A percentile compares a stretch with the other conserved stretches of the same genome.
Evolutionary conservation across 2,113 vertebrate genomes (phyloP).

Genomic region (Meriones unguiculatus): DNA sequence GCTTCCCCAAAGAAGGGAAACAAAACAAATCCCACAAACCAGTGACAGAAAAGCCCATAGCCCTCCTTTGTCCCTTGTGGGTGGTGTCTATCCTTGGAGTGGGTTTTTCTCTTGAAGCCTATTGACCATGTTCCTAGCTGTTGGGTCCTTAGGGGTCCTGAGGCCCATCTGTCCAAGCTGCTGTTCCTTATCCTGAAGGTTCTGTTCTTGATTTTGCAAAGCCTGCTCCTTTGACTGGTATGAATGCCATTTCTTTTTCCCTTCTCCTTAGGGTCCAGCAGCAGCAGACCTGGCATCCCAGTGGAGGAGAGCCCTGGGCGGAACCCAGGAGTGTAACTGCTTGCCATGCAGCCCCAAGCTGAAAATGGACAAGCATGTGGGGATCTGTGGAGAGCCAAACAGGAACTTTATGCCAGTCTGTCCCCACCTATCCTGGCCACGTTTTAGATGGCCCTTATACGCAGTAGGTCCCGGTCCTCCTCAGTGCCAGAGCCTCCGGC

Average conservation of each 20-base stretch:
- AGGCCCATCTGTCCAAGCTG: neutral
- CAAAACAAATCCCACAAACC: neutral
- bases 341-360: constrained; percentile 37
- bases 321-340: constrained; percentile 76
- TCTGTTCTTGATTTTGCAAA: neutral
- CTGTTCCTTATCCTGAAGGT: neutral
- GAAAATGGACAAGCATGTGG: constrained; percentile 16
- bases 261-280: constrained; percentile 65
- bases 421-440: constrained; percentile 58
- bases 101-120: neutral
- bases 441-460: constrained; percentile 77
- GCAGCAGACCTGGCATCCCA: constrained; percentile 50
- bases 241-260: neutral
- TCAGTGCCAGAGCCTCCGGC: constrained; percentile 25
- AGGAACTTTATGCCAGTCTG: constrained; percentile 31
- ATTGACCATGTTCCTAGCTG: neutral
- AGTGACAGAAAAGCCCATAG: neutral
- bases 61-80: neutral
- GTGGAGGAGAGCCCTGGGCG: constrained; percentile 75
- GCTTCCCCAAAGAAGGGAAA: neutral
- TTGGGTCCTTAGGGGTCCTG: neutral
- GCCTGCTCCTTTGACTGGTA: neutral
- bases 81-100: neutral
- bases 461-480: constrained; percentile 12
- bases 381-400: constrained; percentile 24